phyloP scores from a whole-genome alignment of 2,888 invertebrate species.

The Apodemia hepburni region DNA sequence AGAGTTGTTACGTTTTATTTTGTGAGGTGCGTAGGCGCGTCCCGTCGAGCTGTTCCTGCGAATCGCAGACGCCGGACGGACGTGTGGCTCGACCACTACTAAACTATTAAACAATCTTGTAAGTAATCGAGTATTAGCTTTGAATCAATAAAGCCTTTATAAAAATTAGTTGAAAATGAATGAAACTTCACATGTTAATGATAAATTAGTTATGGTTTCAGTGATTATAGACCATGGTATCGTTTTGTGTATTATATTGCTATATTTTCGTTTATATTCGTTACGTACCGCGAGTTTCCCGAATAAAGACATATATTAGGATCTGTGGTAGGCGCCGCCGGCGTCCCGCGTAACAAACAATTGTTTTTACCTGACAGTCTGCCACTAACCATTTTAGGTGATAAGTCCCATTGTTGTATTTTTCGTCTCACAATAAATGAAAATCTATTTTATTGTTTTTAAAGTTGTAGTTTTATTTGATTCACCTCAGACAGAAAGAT shows the following conservation, averaged over 20 bases:
- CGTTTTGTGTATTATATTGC: slow-evolving; percentile 69
- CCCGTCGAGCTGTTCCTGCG: slow-evolving; percentile 33
- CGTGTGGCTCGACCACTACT: slow-evolving; percentile 52
- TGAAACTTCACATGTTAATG: slow-evolving; percentile 72
- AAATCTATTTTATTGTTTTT: slow-evolving; percentile 81
- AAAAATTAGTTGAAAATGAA: slow-evolving; percentile 71
- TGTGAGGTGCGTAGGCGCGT: slow-evolving; percentile 45
- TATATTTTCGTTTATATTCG: slow-evolving; percentile 73
- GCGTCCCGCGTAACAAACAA: slow-evolving; percentile 49
- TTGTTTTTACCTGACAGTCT: slow-evolving; percentile 77
- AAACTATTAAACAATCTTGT: slow-evolving; percentile 77
- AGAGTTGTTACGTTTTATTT: slow-evolving; percentile 74
- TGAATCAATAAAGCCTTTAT: slow-evolving; percentile 78
- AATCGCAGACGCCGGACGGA: slow-evolving; percentile 23
- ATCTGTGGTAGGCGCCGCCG: slow-evolving; percentile 40
- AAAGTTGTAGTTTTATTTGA: slow-evolving; percentile 66
- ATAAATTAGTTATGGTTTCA: slow-evolving; percentile 70
- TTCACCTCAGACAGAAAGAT: neutral
- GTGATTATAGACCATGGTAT: slow-evolving; percentile 64
- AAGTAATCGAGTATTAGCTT: slow-evolving; percentile 80
- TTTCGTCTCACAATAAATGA: slow-evolving; percentile 81
- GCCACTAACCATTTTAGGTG: slow-evolving; percentile 78
- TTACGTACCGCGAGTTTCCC: slow-evolving; percentile 70
- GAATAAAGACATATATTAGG: slow-evolving; percentile 79
- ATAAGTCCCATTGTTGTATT: slow-evolving; percentile 81